A percentile compares a stretch with the other conserved stretches of the same genome.
These are phyloP conservation scores for Drosophila athabasca DNA, from an alignment of 1,140 invertebrate species.

Conservation along the genomic window DNA sequence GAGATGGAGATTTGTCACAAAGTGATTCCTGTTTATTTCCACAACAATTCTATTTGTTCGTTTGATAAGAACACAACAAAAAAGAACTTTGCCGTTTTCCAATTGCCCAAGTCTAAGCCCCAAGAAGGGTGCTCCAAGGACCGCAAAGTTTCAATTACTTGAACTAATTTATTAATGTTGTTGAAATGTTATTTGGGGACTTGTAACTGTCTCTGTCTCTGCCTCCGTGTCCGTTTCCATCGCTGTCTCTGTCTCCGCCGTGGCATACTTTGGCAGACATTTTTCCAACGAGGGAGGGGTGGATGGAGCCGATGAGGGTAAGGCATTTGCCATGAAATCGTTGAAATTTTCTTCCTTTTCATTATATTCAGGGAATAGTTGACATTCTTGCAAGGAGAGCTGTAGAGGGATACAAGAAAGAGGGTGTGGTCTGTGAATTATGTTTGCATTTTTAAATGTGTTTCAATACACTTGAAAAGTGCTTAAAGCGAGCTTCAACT, in stretches of 20 bases:
- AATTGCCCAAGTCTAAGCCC: constrained; percentile 18
- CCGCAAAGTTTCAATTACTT: constrained; percentile 59
- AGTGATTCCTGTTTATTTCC: constrained; percentile 45
- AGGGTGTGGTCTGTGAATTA: not conserved
- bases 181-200: constrained; percentile 32
- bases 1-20: constrained; percentile 16
- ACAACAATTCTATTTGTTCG: constrained; percentile 48
- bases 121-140: constrained; percentile 18
- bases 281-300: not conserved
- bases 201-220: constrained; percentile 15
- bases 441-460: too few species aligned
- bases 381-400: not conserved
- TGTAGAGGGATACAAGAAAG: too few species aligned
- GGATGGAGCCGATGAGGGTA: too few species aligned
- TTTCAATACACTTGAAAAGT: not conserved
- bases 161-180: constrained; percentile 66
- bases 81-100: constrained; percentile 40
- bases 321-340: too few species aligned
- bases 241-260: too few species aligned
- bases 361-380: constrained; percentile 36
- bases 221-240: too few species aligned
- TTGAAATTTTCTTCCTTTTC: too few species aligned
- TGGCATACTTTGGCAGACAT: constrained; percentile 22
- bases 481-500: not conserved
- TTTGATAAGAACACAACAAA: constrained; percentile 15